Conservation (phyloP, 2,888 invertebrate species). For the Drosophila picticornis region DNA sequence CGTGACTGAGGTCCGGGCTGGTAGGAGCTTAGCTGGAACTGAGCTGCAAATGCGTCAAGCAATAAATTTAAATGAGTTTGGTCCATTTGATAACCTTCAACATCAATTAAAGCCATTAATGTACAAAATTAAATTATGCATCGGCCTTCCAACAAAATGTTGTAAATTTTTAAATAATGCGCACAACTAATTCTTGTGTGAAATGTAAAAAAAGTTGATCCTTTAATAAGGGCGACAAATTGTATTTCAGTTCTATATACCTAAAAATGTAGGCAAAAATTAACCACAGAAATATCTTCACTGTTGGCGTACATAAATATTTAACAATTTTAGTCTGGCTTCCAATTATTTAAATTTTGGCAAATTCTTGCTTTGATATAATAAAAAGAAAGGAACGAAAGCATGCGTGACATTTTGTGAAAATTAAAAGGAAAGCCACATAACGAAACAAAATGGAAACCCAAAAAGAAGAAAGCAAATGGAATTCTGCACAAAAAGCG, state of each 20-base stretch:
- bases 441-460: slow-evolving; percentile 17
- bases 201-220: neutral
- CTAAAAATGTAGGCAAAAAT: neutral
- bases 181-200: slow-evolving; percentile 32
- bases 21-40: neutral
- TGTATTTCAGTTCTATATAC: neutral
- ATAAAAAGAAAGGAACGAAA: slow-evolving; percentile 31
- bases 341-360: slow-evolving; percentile 18
- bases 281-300: neutral
- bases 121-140: slow-evolving; percentile 55
- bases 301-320: neutral
- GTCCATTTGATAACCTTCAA: slow-evolving; percentile 36
- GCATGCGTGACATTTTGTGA: slow-evolving; percentile 55
- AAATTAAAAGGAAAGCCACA: slow-evolving; percentile 25
- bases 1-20: no score
- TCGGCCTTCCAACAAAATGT: slow-evolving; percentile 13
- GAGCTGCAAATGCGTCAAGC: slow-evolving; percentile 14
- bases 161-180: slow-evolving; percentile 36
- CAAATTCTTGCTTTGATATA: slow-evolving; percentile 16
- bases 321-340: neutral
- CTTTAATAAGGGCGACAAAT: neutral
- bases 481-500: slow-evolving; percentile 24
- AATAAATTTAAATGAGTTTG: slow-evolving; percentile 43
- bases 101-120: slow-evolving; percentile 50
- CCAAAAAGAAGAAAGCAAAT: slow-evolving; percentile 13